These are phyloP conservation scores for Menura novaehollandiae DNA, from an alignment of 2,113 vertebrate genomes.

Conservation along the genomic window DNA sequence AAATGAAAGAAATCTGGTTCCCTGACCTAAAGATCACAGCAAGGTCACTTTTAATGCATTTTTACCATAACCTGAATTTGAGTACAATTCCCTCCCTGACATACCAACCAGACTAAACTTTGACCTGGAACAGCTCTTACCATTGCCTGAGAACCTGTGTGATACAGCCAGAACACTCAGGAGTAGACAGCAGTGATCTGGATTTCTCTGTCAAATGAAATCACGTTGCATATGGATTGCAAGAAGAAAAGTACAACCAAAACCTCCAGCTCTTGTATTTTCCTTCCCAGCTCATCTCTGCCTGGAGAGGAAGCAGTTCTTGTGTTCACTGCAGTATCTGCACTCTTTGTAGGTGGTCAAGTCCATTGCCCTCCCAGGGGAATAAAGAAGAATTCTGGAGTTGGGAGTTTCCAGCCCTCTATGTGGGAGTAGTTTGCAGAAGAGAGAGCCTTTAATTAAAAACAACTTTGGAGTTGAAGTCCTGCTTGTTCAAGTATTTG, in stretches of 20 bases:
- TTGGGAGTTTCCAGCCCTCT: neutral
- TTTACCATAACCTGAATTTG: neutral
- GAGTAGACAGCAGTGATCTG: neutral
- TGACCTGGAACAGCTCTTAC: neutral
- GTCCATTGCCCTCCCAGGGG: neutral
- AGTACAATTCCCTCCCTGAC: neutral
- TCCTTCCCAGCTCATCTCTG: neutral
- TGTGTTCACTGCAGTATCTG: neutral
- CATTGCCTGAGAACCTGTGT: neutral
- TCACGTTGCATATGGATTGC: neutral
- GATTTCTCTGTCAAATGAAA: neutral
- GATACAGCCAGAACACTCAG: neutral
- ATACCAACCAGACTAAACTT: neutral
- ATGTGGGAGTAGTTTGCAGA: neutral
- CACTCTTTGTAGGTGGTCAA: neutral
- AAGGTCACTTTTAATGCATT: neutral
- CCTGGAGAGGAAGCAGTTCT: neutral
- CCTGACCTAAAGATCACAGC: neutral
- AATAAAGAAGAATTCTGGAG: neutral
- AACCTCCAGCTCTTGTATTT: neutral
- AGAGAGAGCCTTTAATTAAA: conserved; percentile 27
- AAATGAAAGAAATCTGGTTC: neutral
- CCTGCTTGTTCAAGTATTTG: neutral
- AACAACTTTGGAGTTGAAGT: neutral
- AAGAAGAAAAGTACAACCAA: neutral